Base-by-base conservation (phyloP, 53 echinoderm and acorn worm genomes). In the Arbacia lixula region DNA sequence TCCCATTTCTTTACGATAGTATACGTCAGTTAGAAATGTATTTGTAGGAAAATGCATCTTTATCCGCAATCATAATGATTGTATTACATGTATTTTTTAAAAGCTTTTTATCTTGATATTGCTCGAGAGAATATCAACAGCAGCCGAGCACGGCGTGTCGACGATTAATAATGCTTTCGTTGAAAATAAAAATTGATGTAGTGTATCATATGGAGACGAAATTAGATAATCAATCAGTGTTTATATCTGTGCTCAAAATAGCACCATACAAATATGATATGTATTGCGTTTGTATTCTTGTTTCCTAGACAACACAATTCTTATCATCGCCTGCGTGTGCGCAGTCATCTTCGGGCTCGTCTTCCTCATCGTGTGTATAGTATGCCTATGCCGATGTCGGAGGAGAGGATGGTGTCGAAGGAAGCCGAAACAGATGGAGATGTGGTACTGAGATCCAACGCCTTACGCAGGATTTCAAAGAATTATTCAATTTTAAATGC, bases 371-470 rank as follows among this genome's bases (percentile, higher is more conserved):
- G 8, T 81, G 10, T 19, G 62, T 43, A 19, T 81, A 50, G 28
- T 36, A 32, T 63, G 62, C 42, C 19, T 81, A 42, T 77, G 57
- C 27, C 57, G 57, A 39, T 77, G 77, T 77, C 58, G 57, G 58
- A 77, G 36, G 36, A 56, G 40, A 24, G 77, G 77, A 57, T 5
- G 77, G 56, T 77, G 77, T 5, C 31, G 36, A 36, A 58, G 77
- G 41, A 77, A 58, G 39, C 26, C 57, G 0, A 77, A 56, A 29
- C 56, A 37, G 28, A 8, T 2, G 41, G 77, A 77, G 27, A 58
- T 77, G 77, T 77, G 77, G 77, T 77, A 77, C 17, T 77, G 52
- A 53, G n/a, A n/a, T n/a, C n/a, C n/a, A n/a, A n/a, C n/a, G n/a
- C n/a, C n/a, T n/a, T n/a, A n/a, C n/a, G n/a, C n/a, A n/a, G n/a